Evolutionary conservation across 2,113 vertebrate species (phyloP).

Genomic region (Crocuta crocuta): DNA sequence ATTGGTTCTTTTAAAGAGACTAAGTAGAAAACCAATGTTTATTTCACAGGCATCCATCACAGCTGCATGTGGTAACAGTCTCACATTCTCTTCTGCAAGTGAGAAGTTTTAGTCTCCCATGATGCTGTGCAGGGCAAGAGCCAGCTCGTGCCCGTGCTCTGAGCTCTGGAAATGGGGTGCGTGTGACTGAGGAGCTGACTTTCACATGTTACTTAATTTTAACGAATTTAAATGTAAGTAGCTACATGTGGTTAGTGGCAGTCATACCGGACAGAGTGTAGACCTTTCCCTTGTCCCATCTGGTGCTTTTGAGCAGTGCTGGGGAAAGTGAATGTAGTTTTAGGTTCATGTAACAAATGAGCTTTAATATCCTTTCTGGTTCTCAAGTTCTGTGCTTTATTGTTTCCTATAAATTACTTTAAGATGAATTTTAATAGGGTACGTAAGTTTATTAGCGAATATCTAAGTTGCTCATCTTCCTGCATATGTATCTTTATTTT

Average conservation of each 20-base stretch:
- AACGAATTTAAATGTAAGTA: background rate
- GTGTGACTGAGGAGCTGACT: background rate
- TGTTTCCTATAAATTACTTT: slow-evolving; percentile 9
- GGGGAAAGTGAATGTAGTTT: background rate
- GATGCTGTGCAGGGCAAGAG: accelerated
- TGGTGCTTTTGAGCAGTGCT: background rate
- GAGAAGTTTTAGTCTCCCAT: background rate
- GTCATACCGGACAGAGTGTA: background rate
- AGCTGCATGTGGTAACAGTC: background rate
- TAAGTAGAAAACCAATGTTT: background rate
- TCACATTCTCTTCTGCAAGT: accelerated
- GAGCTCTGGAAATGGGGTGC: too few species aligned
- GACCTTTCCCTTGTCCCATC: background rate
- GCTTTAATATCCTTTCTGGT: background rate
- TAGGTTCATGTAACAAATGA: background rate
- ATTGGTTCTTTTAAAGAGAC: background rate
- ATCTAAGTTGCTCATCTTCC: slow-evolving; percentile 19
- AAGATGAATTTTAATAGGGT: background rate
- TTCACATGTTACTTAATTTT: background rate
- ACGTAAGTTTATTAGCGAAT: background rate
- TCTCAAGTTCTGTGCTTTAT: background rate
- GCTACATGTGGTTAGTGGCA: background rate
- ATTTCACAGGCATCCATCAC: background rate
- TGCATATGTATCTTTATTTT: background rate
- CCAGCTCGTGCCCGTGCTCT: accelerated